Base-by-base conservation (phyloP, 1,140 invertebrate species). In the Megalopta genalis region DNA sequence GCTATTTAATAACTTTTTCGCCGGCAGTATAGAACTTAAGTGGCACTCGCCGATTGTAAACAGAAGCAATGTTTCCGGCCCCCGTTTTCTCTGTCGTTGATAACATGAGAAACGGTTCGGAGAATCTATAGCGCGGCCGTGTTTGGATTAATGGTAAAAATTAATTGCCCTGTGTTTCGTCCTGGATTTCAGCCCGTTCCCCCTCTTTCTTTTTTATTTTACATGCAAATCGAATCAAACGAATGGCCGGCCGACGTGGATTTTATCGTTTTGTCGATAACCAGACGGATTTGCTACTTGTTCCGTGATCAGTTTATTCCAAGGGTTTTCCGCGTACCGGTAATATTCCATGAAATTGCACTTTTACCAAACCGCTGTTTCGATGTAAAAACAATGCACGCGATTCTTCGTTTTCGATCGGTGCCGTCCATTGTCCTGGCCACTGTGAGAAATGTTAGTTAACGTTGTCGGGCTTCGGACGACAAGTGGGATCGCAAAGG, bases 241-340 rank as follows among this genome's bases (percentile, higher is more conserved):
- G 37, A 12, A 10, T 23, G 54, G 27, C 7, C 14, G 14, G 9
- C 16, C n/a, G n/a, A 59, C 37, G 23, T 18, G 37, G n/a, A 23
- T 42, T 71, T 71, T 59, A 71, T 71, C 18, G 32, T 60, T 60
- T 42, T 37, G 1, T 39, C 69, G 54, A 71, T 60, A 60, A 27
- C 37, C 54, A 8, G 12, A 71, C 69, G 54, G 32, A 39, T 71
- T 25, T 7, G n/a, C 23, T 18, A 3, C 1, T n/a, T 59, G 18
- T 12, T 54, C 39, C 16, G 21, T 1, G 54, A 39, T 71, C 57
- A 71, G 57, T 59, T 42, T 60, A 59, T 42, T 71, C 39, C 16
- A 62, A 16, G 60, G 14, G 25, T 14, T 60, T 60, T 46, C 12
- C 16, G 12, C 14, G 10, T 12, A 49, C 46, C 46, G 12, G 46